Evolutionary conservation across 2,888 invertebrate species (phyloP), one percentile per base, ranked within the genome.

Genomic region (Microctonus brassicae): DNA sequence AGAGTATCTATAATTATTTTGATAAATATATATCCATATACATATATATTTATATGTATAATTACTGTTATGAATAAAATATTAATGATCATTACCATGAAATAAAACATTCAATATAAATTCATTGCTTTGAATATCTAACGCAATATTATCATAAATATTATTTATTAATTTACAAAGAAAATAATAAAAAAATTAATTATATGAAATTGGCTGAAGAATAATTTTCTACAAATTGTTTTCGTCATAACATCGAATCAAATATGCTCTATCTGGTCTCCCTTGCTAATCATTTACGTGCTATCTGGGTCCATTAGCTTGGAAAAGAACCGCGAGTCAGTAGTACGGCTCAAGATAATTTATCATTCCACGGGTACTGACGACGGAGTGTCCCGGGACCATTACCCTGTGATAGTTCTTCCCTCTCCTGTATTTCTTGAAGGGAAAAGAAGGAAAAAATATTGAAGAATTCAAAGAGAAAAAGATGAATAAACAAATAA

Each of bases 301-400:
- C 75, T 76, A 75, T 77, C 75, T 74, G 70, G 74, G 76, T 74
- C 76, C 77, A 77, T 77, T 77, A 76, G 75, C 66, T 74, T 73
- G 65, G 70, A 64, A 72, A 63, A 76, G 76, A 70, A 75, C 72
- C 70, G 75, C 74, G 71, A 76, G 76, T 77, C 74, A 73, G 76
- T 74, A 74, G 75, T 74, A 70, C 70, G 58, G 75, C 70, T 74
- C 64, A 73, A 75, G 76, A 77, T 77, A 76, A 77, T 77, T 77
- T 77, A 77, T 77, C 77, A 77, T 75, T 72, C 72, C 69, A 65
- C 67, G 68, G 39, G 29, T 33, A 62, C 24, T 72, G 72, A 58
- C 73, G 55, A 58, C 73, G 58, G 69, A 74, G 74, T 73, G 69
- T 70, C 75, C 63, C 68, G 62, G 52, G 68, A 70, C 70, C 73